These are phyloP conservation scores for Varecia variegata DNA, from an alignment of 2,797 vertebrate genomes.

Conservation along the genomic window DNA sequence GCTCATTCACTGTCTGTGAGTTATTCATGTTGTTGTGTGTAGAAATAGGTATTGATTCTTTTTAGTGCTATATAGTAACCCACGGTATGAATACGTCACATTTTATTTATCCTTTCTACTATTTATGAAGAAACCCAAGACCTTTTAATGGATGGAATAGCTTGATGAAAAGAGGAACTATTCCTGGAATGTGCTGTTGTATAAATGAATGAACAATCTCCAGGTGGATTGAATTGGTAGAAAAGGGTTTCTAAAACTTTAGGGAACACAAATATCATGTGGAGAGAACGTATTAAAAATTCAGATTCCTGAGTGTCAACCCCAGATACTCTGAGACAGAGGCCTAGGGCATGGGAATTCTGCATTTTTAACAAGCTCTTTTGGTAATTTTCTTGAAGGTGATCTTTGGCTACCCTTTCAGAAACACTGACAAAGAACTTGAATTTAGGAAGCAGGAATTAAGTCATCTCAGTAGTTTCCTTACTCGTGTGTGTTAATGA, in stretches of 20 bases:
- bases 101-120: conserved; percentile 42
- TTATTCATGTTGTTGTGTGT: not conserved
- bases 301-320: not conserved
- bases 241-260: not conserved
- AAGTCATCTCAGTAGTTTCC: not conserved
- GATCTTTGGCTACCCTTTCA: not conserved
- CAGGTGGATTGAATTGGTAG: not conserved
- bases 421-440: not conserved
- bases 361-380: not conserved
- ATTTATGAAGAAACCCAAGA: not conserved
- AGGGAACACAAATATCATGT: not conserved
- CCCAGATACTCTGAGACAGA: not conserved
- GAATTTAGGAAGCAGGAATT: not conserved
- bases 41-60: not conserved
- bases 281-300: not conserved
- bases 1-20: not conserved
- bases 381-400: not conserved
- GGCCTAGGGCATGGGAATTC: not conserved
- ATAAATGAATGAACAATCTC: not conserved
- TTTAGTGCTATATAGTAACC: not conserved
- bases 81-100: not conserved
- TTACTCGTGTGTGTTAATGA: not conserved
- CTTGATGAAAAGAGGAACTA: not conserved
- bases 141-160: not conserved
- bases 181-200: not conserved